Evolutionary conservation across 2,797 vertebrate species (phyloP).

Genomic region (Tadarida brasiliensis): DNA sequence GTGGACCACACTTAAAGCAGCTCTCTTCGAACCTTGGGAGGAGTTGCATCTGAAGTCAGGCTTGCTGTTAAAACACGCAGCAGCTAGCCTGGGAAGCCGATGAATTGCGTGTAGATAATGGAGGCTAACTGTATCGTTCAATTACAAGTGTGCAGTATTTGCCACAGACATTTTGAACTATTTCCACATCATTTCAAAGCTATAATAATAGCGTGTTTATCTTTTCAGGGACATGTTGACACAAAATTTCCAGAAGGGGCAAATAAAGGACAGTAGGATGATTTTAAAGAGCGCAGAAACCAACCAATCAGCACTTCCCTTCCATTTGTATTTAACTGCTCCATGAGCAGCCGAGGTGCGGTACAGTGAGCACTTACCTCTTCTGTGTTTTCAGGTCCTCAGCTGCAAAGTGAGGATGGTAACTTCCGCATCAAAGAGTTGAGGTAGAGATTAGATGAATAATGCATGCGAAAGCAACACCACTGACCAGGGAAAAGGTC

Average conservation of each 20-base stretch:
- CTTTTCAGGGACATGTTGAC: background rate
- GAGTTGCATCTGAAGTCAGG: background rate
- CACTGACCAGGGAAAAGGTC: background rate
- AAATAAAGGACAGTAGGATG: background rate
- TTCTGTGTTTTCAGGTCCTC: background rate
- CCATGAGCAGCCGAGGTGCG: background rate
- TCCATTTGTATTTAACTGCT: background rate
- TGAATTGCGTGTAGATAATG: accelerated
- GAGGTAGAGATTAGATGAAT: background rate
- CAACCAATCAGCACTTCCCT: background rate
- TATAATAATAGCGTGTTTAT: background rate
- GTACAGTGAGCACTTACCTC: background rate
- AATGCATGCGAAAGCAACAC: background rate
- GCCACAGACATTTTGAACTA: background rate
- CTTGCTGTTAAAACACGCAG: background rate
- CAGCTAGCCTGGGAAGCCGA: background rate
- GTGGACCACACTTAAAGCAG: background rate
- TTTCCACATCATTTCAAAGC: background rate
- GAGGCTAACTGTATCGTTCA: background rate
- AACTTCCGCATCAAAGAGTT: background rate
- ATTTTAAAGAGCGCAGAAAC: background rate
- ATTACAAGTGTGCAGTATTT: background rate
- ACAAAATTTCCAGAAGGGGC: background rate
- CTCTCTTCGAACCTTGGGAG: background rate
- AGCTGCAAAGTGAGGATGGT: background rate